Evolutionary conservation across 2,797 vertebrate species (phyloP).

Genomic region (Ciconia nigra): DNA sequence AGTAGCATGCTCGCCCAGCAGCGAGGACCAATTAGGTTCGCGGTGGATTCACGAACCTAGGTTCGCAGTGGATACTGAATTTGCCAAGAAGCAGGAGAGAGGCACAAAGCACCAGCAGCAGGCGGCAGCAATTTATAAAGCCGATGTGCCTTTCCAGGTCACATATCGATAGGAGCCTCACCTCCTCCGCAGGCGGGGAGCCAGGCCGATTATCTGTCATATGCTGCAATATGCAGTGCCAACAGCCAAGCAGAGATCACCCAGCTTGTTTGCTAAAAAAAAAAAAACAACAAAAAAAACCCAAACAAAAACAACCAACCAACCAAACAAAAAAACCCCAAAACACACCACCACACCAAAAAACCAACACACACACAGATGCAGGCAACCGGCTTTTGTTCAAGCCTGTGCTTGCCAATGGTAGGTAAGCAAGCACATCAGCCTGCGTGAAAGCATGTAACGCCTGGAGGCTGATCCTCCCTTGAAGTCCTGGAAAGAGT

Average conservation of each 20-base stretch:
- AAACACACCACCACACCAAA: background rate
- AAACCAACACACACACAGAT: background rate
- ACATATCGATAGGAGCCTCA: background rate
- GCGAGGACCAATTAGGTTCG: fast-evolving
- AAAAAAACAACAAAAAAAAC: background rate
- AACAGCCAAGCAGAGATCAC: background rate
- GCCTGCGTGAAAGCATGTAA: background rate
- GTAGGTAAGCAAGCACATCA: background rate
- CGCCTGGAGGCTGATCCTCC: background rate
- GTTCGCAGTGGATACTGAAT: fast-evolving
- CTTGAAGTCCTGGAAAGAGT: background rate
- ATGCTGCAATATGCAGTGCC: background rate
- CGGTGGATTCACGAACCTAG: no score
- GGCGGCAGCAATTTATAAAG: background rate
- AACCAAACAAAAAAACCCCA: background rate
- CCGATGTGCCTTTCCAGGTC: background rate
- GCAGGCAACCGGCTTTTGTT: background rate
- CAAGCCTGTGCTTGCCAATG: background rate
- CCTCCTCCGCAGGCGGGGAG: background rate
- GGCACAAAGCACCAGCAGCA: background rate
- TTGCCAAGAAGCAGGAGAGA: background rate
- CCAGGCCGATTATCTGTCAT: slow-evolving; percentile 45
- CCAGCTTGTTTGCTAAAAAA: background rate
- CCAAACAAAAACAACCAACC: background rate
- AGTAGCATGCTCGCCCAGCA: fast-evolving